phyloP scores from a whole-genome alignment of 1,140 invertebrate species.

The Ctenoplectra terminalis region DNA sequence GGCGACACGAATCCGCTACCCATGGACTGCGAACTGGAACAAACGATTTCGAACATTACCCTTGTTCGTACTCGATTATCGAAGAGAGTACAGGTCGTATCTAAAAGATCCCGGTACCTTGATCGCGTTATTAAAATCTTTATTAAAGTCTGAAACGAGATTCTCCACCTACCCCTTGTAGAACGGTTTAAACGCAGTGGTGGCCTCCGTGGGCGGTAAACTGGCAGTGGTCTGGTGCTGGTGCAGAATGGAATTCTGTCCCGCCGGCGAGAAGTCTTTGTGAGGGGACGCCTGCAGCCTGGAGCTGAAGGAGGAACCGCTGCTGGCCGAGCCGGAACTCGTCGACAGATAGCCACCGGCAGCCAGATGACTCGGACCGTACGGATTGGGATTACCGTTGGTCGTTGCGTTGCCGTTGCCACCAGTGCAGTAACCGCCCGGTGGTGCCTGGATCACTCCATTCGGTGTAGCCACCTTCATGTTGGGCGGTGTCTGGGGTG shows the following conservation, averaged over 20 bases:
- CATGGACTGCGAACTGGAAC: constrained; percentile 85
- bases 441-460: constrained; percentile 85
- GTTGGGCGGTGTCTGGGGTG: constrained; percentile 95
- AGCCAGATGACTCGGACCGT: constrained; percentile 80
- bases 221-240: constrained; percentile 81
- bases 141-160: too few relatives aligned
- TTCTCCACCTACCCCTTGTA: constrained; percentile 90
- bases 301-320: constrained; percentile 81
- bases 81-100: too few relatives aligned
- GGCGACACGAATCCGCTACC: constrained; percentile 86
- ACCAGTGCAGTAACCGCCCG: constrained; percentile 84
- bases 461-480: constrained; percentile 92
- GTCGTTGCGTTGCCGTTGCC: constrained; percentile 75
- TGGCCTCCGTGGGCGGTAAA: constrained; percentile 82
- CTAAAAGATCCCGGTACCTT: too few relatives aligned
- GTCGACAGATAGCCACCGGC: constrained; percentile 83
- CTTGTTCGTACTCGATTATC: too few relatives aligned
- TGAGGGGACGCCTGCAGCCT: constrained; percentile 84
- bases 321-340: constrained; percentile 82
- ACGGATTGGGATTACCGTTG: constrained; percentile 79
- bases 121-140: too few relatives aligned
- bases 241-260: constrained; percentile 80
- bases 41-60: neutral
- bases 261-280: constrained; percentile 83
- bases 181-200: constrained; percentile 92